Conservation (phyloP, 2,797 vertebrate species). For the Hemibagrus guttatus region DNA sequence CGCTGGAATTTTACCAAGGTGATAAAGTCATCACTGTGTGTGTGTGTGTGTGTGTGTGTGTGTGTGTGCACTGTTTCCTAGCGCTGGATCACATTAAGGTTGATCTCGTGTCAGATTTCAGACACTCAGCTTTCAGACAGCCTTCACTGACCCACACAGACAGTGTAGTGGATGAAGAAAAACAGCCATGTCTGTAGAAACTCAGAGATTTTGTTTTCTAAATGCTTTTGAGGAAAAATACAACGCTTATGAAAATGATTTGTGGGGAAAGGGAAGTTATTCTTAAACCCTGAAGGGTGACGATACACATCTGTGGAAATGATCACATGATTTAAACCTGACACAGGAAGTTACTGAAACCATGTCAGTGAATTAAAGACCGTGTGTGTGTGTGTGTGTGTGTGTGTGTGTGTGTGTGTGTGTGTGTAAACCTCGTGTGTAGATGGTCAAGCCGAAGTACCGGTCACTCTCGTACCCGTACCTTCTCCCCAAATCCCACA, state of each 20-base stretch:
- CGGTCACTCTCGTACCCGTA: slow-evolving; percentile 87
- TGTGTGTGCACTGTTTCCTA: background rate
- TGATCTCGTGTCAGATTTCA: slow-evolving; percentile 3
- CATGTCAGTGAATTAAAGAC: too few species aligned
- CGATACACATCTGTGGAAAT: background rate
- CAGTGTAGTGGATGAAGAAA: background rate
- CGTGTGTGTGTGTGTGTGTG: background rate
- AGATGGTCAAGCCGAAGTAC: slow-evolving; percentile 95
- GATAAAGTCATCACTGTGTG: background rate
- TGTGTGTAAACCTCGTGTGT: background rate
- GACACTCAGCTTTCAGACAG: background rate
- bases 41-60: background rate
- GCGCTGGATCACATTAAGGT: background rate
- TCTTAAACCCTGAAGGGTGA: background rate
- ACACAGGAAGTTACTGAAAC: background rate
- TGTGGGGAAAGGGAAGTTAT: background rate
- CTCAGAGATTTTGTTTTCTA: background rate
- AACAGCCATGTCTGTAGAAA: background rate
- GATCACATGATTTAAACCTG: background rate
- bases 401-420: background rate
- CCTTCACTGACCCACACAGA: background rate
- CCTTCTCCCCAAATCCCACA: slow-evolving; percentile 91
- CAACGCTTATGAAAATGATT: background rate
- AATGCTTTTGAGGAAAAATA: too few species aligned
- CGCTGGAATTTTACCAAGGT: slow-evolving; percentile 99